Conservation (phyloP, 2,113 vertebrate species). For the Salvelinus sp. region DNA sequence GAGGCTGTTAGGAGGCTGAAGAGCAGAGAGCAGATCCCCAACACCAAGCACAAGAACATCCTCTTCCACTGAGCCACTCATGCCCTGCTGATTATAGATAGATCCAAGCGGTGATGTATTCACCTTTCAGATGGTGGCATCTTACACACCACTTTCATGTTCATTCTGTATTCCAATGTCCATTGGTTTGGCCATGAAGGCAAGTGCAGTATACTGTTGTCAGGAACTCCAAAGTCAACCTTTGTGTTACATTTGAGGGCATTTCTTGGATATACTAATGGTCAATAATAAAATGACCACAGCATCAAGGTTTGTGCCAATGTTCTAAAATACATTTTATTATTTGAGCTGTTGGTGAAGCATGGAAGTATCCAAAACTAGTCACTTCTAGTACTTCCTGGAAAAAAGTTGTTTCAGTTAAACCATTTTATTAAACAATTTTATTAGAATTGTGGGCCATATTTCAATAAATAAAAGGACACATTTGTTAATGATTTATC, state of each 20-base stretch:
- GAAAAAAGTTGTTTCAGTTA: not conserved
- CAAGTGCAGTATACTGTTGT: not conserved
- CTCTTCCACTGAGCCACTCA: slow-evolving; percentile 79
- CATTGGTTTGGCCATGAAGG: not conserved
- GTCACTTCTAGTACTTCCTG: not conserved
- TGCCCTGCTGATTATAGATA: not conserved
- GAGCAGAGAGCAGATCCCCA: slow-evolving; percentile 88
- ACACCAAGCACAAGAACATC: slow-evolving; percentile 90
- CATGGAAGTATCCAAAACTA: not conserved
- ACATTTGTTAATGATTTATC: not conserved
- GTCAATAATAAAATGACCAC: not conserved
- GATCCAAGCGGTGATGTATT: not conserved
- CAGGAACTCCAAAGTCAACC: not conserved
- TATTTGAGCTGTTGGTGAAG: not conserved
- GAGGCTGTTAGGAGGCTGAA: slow-evolving; percentile 90
- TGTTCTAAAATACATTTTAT: not conserved
- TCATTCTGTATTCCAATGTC: not conserved
- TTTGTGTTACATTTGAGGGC: not conserved
- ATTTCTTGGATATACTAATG: not conserved
- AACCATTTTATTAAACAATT: not conserved
- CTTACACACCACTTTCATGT: not conserved
- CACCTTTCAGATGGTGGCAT: not conserved
- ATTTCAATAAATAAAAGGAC: not conserved
- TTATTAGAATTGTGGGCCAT: not conserved
- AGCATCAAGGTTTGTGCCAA: not conserved